Conservation (phyloP, 2,113 vertebrate genomes). For the Saguinus midas region DNA sequence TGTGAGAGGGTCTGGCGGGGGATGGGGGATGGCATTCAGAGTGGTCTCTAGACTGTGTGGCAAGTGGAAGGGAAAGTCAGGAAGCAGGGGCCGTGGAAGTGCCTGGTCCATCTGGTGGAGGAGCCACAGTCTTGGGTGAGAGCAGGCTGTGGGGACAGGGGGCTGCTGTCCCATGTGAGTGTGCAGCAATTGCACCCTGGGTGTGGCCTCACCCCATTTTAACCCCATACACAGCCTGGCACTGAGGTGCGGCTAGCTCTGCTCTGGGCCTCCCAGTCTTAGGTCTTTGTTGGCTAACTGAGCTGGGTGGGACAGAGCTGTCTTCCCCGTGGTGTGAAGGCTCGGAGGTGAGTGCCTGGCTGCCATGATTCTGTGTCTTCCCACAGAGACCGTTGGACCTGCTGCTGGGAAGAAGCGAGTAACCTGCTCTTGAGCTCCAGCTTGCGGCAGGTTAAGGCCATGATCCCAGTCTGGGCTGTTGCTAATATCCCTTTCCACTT, state of each 20-base stretch:
- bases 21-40: neutral
- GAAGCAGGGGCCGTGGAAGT: neutral
- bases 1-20: neutral
- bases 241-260: neutral
- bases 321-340: accelerated
- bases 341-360: neutral
- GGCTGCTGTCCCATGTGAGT: neutral
- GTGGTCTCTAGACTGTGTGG: neutral
- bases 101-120: neutral
- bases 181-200: no score
- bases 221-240: neutral
- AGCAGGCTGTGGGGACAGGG: neutral
- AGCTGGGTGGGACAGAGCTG: neutral
- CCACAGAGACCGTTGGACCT: neutral
- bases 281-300: neutral
- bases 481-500: neutral
- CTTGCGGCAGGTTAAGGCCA: neutral
- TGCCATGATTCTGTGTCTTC: neutral
- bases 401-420: neutral
- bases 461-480: neutral
- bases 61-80: neutral
- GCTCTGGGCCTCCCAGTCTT: neutral
- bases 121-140: neutral
- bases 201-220: neutral
- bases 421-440: neutral